Conservation (phyloP, 2,797 vertebrate genomes). For the Tokudaia muenninki region DNA sequence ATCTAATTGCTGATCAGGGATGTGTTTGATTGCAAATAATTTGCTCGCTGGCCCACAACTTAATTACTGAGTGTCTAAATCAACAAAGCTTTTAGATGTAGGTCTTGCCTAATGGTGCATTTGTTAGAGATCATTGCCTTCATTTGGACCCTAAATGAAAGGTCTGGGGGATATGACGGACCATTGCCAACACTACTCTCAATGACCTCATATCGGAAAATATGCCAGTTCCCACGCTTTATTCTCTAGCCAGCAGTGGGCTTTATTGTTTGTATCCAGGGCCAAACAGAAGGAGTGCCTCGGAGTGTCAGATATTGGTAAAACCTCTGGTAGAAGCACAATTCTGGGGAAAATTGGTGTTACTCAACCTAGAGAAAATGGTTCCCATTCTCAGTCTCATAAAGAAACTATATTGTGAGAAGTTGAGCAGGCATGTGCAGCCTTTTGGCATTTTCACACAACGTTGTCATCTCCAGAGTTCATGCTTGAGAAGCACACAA, state of each 20-base stretch:
- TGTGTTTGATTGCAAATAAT: slow-evolving; percentile 81
- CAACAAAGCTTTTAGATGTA: slow-evolving; percentile 79
- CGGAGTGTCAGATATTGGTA: slow-evolving; percentile 30
- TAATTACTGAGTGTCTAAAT: slow-evolving; percentile 78
- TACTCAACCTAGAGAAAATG: background rate
- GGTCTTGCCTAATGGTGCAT: slow-evolving; percentile 75
- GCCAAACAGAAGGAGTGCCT: slow-evolving; percentile 54
- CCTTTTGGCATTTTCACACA: background rate
- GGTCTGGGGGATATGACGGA: slow-evolving; percentile 56
- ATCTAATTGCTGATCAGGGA: slow-evolving; percentile 77
- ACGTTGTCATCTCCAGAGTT: background rate
- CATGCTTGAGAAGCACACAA: background rate
- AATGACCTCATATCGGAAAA: slow-evolving; percentile 62
- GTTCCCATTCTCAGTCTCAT: slow-evolving; percentile 11
- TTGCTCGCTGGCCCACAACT: slow-evolving; percentile 77
- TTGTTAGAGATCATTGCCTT: slow-evolving; percentile 76
- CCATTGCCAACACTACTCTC: slow-evolving; percentile 56
- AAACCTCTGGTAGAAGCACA: slow-evolving; percentile 23
- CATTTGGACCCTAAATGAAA: slow-evolving; percentile 56
- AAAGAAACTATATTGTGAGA: slow-evolving; percentile 51
- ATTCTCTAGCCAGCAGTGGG: slow-evolving; percentile 50
- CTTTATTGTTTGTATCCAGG: slow-evolving; percentile 21
- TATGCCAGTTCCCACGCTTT: slow-evolving; percentile 61
- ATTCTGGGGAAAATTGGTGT: slow-evolving; percentile 62
- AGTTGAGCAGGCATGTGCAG: background rate